Percentiles rank a stretch among this genome's conserved stretches.
phyloP scores from a whole-genome alignment of 1,140 invertebrate genomes.

The Colletes gigas region DNA sequence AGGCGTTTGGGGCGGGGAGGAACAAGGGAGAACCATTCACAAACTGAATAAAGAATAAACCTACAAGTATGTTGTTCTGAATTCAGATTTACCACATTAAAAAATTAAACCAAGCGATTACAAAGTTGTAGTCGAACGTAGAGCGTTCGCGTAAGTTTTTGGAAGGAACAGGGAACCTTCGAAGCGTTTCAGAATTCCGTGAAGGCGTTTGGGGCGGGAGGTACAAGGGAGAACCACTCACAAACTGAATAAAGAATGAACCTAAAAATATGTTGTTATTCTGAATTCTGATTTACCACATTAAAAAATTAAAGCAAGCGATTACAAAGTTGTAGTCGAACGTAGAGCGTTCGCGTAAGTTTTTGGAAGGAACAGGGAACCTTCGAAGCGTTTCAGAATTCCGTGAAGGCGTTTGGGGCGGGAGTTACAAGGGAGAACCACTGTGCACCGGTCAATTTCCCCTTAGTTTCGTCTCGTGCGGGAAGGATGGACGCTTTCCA shows the following conservation, averaged over 20 bases:
- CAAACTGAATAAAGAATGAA: no score
- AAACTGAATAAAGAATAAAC: no score
- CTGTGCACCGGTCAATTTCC: conserved; percentile 77
- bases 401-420: background rate
- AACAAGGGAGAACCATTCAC: conserved; percentile 70
- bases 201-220: background rate
- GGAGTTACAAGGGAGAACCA: conserved; percentile 67
- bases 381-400: background rate
- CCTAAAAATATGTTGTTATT: no score
- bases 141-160: no score
- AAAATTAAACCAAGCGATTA: no score
- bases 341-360: no score
- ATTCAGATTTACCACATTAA: no score
- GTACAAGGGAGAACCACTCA: conserved; percentile 69
- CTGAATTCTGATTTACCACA: no score
- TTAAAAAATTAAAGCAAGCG: no score
- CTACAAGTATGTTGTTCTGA: no score
- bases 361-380: background rate
- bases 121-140: no score
- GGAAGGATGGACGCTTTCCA: conserved; percentile 63
- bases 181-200: background rate
- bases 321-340: no score
- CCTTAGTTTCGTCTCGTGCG: conserved; percentile 70
- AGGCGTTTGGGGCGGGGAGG: background rate
- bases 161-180: background rate